phyloP scores from a whole-genome alignment of 2,888 invertebrate genomes.

The Isotomurus palustris region DNA sequence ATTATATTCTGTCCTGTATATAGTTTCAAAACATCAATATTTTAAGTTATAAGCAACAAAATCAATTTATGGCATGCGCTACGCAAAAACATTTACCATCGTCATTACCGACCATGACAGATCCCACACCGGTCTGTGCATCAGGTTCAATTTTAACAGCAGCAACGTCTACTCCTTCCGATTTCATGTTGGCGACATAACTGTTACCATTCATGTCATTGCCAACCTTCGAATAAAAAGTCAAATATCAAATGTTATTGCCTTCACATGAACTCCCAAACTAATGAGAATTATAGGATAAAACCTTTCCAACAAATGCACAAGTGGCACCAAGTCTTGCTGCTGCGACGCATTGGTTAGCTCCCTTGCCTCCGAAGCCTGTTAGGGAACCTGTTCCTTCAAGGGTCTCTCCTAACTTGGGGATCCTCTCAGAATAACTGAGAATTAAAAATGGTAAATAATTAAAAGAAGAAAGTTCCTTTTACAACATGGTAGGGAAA shows the following conservation, averaged over 20 bases:
- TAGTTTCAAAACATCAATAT: no score
- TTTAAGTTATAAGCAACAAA: no score
- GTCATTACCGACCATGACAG: constrained; percentile 77
- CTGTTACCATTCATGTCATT: constrained; percentile 77
- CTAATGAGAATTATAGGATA: neutral
- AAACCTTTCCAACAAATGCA: constrained; percentile 72
- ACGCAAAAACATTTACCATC: no score
- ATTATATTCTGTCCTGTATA: constrained; percentile 79
- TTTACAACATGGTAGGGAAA: no score
- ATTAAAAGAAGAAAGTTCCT: no score
- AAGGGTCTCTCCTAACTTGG: constrained; percentile 82
- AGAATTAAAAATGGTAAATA: no score
- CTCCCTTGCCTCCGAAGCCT: constrained; percentile 95
- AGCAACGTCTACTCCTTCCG: constrained; percentile 61
- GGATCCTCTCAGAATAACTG: constrained; percentile 79
- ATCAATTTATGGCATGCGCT: no score
- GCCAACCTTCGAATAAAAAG: no score
- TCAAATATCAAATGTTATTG: no score
- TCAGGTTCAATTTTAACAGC: constrained; percentile 58
- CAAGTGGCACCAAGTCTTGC: constrained; percentile 78
- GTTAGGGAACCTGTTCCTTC: constrained; percentile 74
- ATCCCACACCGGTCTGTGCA: constrained; percentile 76
- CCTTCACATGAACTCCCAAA: no score
- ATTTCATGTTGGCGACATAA: constrained; percentile 67
- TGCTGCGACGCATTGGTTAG: constrained; percentile 92